These are phyloP conservation scores for Frankliniella intonsa DNA, from an alignment of 2,888 invertebrate species.

Conservation along the genomic window DNA sequence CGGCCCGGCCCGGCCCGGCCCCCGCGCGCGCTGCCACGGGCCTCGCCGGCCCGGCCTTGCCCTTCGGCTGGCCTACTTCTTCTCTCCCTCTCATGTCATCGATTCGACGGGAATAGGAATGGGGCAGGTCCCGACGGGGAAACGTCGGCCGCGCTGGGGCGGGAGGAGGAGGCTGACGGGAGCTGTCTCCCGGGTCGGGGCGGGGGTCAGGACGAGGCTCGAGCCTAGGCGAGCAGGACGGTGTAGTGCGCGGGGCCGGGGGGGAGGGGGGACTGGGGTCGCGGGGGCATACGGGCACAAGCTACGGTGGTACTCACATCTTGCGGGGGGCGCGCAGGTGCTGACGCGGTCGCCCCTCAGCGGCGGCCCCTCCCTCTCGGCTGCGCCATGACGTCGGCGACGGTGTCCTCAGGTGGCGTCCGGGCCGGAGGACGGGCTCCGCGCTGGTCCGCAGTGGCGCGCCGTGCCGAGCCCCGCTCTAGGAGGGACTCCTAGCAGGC, in stretches of 20 bases:
- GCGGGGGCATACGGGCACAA: neutral
- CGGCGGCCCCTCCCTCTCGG: too few relatives aligned
- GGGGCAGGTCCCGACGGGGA: too few relatives aligned
- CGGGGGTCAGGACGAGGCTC: too few relatives aligned
- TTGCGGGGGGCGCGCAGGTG: neutral
- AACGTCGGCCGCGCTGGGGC: too few relatives aligned
- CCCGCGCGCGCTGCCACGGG: neutral
- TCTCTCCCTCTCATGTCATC: too few relatives aligned
- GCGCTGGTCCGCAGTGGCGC: neutral
- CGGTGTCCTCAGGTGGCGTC: neutral
- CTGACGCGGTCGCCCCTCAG: neutral
- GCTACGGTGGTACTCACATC: neutral
- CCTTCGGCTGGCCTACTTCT: too few relatives aligned
- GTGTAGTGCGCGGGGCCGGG: neutral
- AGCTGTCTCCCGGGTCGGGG: too few relatives aligned
- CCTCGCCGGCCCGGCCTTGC: too few relatives aligned
- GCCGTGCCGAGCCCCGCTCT: neutral
- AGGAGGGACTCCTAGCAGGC: neutral
- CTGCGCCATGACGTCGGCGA: neutral
- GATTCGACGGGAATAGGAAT: too few relatives aligned
- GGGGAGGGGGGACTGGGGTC: neutral
- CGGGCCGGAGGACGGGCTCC: neutral
- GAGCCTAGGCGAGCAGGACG: neutral
- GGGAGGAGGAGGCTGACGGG: too few relatives aligned
- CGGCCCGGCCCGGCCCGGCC: neutral